A percentile compares a stretch with the other conserved stretches of the same genome.
These are phyloP conservation scores for Tokudaia tokunoshimensis DNA, from an alignment of 2,797 vertebrate species.

Conservation along the genomic window DNA sequence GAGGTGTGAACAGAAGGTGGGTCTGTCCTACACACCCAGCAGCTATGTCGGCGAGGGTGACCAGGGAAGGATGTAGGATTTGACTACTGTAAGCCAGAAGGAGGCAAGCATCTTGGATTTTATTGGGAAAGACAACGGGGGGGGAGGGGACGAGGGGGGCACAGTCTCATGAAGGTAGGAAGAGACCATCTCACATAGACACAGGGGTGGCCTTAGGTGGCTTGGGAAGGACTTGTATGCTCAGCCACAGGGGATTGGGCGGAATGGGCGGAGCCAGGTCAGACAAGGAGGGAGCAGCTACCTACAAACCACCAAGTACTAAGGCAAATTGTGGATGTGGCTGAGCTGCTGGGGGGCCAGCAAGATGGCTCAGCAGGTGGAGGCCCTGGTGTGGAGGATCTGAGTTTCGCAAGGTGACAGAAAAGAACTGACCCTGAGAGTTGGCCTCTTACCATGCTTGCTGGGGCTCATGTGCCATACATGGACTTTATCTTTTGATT, in stretches of 20 bases:
- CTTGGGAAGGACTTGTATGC: neutral
- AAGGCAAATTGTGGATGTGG: neutral
- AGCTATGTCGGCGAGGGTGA: neutral
- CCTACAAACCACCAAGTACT: neutral
- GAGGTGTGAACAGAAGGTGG: neutral
- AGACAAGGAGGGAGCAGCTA: neutral
- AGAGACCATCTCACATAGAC: neutral
- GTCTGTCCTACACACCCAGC: neutral
- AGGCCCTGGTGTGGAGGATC: too few relatives aligned
- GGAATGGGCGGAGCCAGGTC: neutral
- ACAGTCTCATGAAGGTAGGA: neutral
- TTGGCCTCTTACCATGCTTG: neutral
- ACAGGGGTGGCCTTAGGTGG: accelerated
- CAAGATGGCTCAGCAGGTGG: neutral
- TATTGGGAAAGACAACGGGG: neutral
- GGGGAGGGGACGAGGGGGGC: too few relatives aligned
- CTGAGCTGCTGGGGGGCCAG: neutral
- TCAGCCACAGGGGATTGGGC: neutral
- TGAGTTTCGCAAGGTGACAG: neutral
- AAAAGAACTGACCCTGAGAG: neutral
- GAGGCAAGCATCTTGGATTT: neutral
- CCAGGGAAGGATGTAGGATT: neutral
- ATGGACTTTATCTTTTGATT: too few relatives aligned
- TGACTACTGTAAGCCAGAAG: neutral
- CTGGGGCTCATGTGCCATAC: neutral